Conservation (phyloP, 1,140 invertebrate species). For the Aphidius ervi region DNA sequence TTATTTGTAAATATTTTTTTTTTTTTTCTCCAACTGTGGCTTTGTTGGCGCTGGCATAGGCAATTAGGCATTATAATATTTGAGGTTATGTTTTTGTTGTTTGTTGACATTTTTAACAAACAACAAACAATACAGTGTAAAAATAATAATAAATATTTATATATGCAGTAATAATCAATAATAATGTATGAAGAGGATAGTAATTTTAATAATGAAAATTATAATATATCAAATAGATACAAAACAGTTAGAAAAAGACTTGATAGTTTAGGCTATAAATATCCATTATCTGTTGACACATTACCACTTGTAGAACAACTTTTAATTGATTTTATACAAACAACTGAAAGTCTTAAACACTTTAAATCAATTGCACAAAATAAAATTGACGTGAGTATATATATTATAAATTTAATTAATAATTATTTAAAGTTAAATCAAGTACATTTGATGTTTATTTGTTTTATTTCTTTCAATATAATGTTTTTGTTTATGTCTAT, state of each 20-base stretch:
- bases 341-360: conserved; percentile 73
- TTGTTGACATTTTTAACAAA: too few relatives aligned
- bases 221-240: conserved; percentile 48
- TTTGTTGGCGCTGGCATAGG: too few relatives aligned
- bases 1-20: too few relatives aligned
- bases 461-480: too few relatives aligned
- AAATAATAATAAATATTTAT: too few relatives aligned
- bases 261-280: conserved; percentile 69
- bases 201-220: conserved; percentile 30
- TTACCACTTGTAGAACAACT: conserved; percentile 71
- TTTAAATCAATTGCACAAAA: conserved; percentile 70
- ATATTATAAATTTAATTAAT: background rate
- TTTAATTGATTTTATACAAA: conserved; percentile 70
- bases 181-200: conserved; percentile 28
- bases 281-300: conserved; percentile 66
- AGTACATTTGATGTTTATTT: too few relatives aligned
- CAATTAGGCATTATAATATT: too few relatives aligned
- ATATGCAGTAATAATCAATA: conserved; percentile 4
- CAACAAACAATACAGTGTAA: too few relatives aligned
- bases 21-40: too few relatives aligned
- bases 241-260: conserved; percentile 58
- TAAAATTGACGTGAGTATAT: conserved; percentile 53
- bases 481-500: background rate
- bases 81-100: too few relatives aligned
- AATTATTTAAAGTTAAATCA: background rate